Conservation (phyloP, 64 coral and sea anemone species). For the Astreopora myriophthalma region DNA sequence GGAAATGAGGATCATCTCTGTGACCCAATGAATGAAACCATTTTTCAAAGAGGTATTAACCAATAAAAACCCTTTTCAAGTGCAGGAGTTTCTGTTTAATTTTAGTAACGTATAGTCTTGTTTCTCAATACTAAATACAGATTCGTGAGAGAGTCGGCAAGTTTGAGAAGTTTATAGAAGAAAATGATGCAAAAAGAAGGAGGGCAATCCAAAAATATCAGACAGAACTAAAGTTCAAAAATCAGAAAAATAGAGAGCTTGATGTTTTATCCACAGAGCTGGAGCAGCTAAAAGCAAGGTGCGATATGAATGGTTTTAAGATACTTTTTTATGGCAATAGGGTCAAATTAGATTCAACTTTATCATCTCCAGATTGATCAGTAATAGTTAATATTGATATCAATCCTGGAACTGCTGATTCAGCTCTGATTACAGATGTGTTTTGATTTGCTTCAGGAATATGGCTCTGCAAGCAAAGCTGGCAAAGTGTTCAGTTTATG, state of each 20-base stretch:
- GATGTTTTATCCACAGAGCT: constrained; percentile 66
- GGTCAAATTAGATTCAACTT: no score
- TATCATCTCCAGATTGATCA: no score
- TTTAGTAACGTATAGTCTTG: neutral
- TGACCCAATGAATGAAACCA: no score
- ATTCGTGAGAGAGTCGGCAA: constrained; percentile 88
- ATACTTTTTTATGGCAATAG: no score
- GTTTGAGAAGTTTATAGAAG: constrained; percentile 99
- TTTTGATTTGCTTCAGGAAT: constrained; percentile 30
- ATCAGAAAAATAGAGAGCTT: constrained; percentile 69
- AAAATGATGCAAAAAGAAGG: constrained; percentile 96
- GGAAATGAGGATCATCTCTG: no score
- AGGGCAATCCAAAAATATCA: constrained; percentile 96
- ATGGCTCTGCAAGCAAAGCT: constrained; percentile 71
- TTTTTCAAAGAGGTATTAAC: neutral
- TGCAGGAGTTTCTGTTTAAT: no score
- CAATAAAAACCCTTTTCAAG: neutral
- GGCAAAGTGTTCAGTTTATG: constrained; percentile 84
- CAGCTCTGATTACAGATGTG: neutral
- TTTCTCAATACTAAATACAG: constrained; percentile 10
- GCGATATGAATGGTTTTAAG: neutral
- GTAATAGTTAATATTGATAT: no score
- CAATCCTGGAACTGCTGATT: neutral
- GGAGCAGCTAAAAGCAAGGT: constrained; percentile 71
- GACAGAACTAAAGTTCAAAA: constrained; percentile 86